phyloP scores from a whole-genome alignment of 2,113 vertebrate species.

The Megaleporinus macrocephalus region DNA sequence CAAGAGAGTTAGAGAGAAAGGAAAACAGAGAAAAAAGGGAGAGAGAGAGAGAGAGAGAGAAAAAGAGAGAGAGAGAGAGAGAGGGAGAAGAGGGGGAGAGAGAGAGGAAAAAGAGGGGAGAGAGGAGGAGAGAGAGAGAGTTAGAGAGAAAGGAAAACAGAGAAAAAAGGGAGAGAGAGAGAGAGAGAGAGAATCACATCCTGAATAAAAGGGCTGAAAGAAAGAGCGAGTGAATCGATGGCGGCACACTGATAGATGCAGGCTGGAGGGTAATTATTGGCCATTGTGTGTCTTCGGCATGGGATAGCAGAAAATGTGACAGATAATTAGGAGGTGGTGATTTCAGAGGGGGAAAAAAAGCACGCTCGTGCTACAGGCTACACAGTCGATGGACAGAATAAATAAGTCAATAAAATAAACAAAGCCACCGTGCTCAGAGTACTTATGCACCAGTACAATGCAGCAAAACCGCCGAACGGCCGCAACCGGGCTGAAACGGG shows the following conservation, averaged over 20 bases:
- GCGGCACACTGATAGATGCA: slow-evolving; percentile 76
- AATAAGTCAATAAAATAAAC: slow-evolving; percentile 83
- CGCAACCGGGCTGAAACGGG: not conserved
- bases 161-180: not conserved
- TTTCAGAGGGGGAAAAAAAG: slow-evolving; percentile 74
- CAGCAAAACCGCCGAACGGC: slow-evolving; percentile 57
- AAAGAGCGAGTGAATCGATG: slow-evolving; percentile 70
- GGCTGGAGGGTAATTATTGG: slow-evolving; percentile 79
- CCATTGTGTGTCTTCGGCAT: slow-evolving; percentile 80
- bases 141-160: slow-evolving; percentile 27
- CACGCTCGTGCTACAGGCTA: slow-evolving; percentile 69
- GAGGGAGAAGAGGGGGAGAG: not conserved
- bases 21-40: not conserved
- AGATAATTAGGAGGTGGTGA: slow-evolving; percentile 83
- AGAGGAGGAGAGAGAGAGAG: slow-evolving; percentile 17
- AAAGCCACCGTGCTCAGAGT: slow-evolving; percentile 75
- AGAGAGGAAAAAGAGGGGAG: slow-evolving; percentile 40
- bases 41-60: too few species aligned
- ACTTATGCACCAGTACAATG: slow-evolving; percentile 71
- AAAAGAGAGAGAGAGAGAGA: not conserved
- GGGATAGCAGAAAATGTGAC: slow-evolving; percentile 80
- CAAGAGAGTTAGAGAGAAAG: too few species aligned
- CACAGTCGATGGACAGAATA: slow-evolving; percentile 77
- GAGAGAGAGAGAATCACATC: slow-evolving; percentile 16
- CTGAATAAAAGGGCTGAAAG: slow-evolving; percentile 44